These are phyloP conservation scores for Streptopelia turtur DNA, from an alignment of 2,797 vertebrate species.

Conservation along the genomic window DNA sequence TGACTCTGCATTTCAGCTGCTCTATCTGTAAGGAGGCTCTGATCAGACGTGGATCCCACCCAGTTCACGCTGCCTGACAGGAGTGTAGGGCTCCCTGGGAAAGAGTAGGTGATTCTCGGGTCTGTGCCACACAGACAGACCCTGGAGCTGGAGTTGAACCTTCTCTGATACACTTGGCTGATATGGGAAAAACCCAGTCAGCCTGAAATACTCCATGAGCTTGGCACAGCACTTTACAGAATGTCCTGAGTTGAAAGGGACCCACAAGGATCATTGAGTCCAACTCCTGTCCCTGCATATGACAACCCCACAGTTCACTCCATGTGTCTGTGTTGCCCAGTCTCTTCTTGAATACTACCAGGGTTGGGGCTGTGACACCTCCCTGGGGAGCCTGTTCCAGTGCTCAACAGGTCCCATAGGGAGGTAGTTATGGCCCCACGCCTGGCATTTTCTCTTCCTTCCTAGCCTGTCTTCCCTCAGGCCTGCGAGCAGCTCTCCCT, in stretches of 20 bases:
- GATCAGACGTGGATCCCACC: not conserved
- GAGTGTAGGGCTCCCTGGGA: not conserved
- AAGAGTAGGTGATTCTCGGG: accelerated
- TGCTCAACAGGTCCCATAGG: no score
- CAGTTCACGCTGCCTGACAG: not conserved
- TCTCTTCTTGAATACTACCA: no score
- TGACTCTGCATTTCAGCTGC: not conserved
- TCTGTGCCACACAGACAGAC: not conserved
- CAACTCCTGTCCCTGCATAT: no score
- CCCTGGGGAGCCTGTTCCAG: no score
- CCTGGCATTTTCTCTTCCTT: not conserved
- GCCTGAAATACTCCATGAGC: not conserved
- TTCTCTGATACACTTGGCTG: not conserved
- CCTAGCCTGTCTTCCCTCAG: not conserved
- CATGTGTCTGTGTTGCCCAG: no score
- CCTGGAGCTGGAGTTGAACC: not conserved
- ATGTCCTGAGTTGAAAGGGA: no score
- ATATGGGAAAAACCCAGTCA: not conserved
- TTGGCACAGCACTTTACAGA: not conserved
- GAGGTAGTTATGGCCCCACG: no score
- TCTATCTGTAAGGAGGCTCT: not conserved
- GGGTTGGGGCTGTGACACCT: no score
- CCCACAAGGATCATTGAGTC: no score
- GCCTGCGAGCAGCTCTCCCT: not conserved
- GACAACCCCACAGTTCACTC: no score